Percentiles rank a stretch among this genome's conserved stretches.
phyloP scores from a whole-genome alignment of 2,113 vertebrate genomes.

The Scalopus aquaticus region DNA sequence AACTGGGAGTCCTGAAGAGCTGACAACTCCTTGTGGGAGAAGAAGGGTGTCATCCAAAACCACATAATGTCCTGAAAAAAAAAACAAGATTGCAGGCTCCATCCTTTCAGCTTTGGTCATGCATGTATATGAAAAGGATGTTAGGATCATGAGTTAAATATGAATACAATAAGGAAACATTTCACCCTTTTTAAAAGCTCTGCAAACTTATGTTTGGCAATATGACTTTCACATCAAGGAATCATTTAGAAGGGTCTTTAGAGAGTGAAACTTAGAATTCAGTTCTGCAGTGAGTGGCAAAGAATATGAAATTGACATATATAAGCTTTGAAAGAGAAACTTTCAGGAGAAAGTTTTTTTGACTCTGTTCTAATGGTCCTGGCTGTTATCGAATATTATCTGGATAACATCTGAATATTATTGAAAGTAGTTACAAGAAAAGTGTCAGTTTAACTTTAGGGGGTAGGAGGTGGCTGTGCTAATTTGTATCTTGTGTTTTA shows the following conservation, averaged over 20 bases:
- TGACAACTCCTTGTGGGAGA: neutral
- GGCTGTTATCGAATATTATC: no score
- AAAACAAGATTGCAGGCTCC: neutral
- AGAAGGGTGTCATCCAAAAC: neutral
- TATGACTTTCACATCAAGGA: neutral
- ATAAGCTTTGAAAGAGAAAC: neutral
- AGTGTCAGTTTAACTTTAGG: neutral
- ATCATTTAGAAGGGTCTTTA: neutral
- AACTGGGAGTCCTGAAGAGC: neutral
- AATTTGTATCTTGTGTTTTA: neutral
- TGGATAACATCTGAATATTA: neutral
- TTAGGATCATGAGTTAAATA: neutral
- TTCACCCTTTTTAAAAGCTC: neutral
- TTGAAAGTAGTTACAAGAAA: neutral
- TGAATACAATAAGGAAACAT: neutral
- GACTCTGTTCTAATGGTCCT: neutral
- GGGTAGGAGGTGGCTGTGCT: neutral
- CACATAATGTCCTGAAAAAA: no score
- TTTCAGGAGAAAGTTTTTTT: neutral
- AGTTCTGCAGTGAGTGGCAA: neutral
- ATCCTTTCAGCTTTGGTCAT: neutral
- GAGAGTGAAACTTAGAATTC: neutral
- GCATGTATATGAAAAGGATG: neutral
- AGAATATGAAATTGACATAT: neutral
- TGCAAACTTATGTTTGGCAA: neutral